Evolutionary conservation across 2,113 vertebrate genomes (phyloP), one percentile per base, ranked within the genome.

Genomic region (Entelurus aequoreus): DNA sequence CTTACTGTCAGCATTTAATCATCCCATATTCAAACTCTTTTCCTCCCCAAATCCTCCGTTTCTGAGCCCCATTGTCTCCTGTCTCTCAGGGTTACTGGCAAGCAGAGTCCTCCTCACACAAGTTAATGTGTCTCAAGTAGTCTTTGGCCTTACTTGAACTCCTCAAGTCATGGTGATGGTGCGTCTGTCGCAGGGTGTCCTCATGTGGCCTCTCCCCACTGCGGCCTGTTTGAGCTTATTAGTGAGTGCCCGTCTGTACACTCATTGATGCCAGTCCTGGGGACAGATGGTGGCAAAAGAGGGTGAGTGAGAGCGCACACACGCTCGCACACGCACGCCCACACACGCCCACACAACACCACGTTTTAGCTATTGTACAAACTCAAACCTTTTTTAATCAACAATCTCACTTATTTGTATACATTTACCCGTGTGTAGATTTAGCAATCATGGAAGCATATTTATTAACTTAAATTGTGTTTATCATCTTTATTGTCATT

Each of bases 161-260:
- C 62, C 5, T 57, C 7, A 4, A 76, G 70, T 63, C 64, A 65
- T 71, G 78, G 73, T 67, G 75, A 73, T 77, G 73, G 62, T 37
- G 65, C 69, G 75, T 77, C 46, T 74, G 75, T 76, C 65, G n/a
- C 62, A 67, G 66, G 66, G 50, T 84, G 78, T 85, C 83, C 86
- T 86, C 73, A 69, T 60, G 69, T 83, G 80, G 64, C 77, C 68
- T 80, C 66, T 66, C 64, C 75, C 71, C 69, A 61, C 74, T 84
- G 78, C 68, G 78, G 77, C 72, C 71, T 71, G 75, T 82, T 76
- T 81, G 80, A 84, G 80, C 86, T 81, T 77, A 83, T 87, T 87
- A 88, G 83, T 58, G 58, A 72, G 78, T 64, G 74, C 37, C 87
- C 78, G 77, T 86, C 84, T 87, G 83, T 66, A 74, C 74, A 64